Percentiles rank a stretch among this genome's conserved stretches.
These are phyloP conservation scores for Halichoerus grypus DNA, from an alignment of 2,113 vertebrate genomes.

Conservation along the genomic window DNA sequence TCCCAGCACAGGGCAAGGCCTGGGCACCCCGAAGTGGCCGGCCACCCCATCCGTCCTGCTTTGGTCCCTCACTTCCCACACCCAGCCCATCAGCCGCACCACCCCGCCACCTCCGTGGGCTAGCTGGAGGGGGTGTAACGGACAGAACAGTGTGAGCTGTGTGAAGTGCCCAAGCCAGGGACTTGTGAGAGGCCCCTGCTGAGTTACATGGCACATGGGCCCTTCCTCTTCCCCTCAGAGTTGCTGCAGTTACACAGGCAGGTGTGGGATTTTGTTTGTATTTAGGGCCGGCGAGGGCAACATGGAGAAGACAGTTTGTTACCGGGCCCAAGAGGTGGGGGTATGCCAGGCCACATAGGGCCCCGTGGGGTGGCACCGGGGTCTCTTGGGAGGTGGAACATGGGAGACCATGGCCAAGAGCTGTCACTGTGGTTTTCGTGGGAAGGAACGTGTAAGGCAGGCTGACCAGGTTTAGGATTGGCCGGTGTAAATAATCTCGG, in stretches of 20 bases:
- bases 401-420: neutral
- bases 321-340: neutral
- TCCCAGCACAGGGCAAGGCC: too few relatives aligned
- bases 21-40: accelerated
- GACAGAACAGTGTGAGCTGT: neutral
- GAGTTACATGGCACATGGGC: neutral
- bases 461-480: neutral
- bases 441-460: neutral
- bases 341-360: neutral
- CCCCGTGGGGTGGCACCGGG: neutral
- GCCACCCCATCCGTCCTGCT: accelerated
- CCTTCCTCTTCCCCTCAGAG: neutral
- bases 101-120: neutral
- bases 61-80: accelerated
- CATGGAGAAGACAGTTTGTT: neutral
- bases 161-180: neutral
- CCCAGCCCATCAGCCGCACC: accelerated
- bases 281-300: neutral
- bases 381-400: neutral
- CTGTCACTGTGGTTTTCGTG: neutral
- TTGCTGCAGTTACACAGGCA: neutral
- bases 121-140: neutral
- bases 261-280: neutral
- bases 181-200: neutral
- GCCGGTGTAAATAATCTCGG: neutral